Conservation (phyloP, 1,140 invertebrate species). For the Neomicropteryx cornuta region DNA sequence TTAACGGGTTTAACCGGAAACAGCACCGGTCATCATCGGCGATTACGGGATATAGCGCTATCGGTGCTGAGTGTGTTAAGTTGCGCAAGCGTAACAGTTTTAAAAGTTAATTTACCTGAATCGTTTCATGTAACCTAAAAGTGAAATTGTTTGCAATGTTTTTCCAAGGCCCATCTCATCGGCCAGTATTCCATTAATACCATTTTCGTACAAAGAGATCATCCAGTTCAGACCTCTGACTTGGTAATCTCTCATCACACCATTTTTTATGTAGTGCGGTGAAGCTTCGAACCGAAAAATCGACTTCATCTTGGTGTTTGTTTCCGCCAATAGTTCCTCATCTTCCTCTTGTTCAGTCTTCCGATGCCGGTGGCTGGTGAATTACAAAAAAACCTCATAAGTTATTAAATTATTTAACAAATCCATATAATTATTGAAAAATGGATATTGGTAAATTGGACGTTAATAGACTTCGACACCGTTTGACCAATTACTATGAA, state of each 20-base stretch:
- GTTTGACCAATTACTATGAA: too few species aligned
- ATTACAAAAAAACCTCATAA: too few species aligned
- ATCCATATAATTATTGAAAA: too few species aligned
- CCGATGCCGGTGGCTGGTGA: conserved; percentile 81
- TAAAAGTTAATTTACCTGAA: conserved; percentile 63
- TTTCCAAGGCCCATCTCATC: conserved; percentile 99
- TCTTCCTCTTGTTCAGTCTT: conserved; percentile 99
- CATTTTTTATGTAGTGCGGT: conserved; percentile 81
- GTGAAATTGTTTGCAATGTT: conserved; percentile 96
- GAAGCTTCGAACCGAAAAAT: conserved; percentile 86
- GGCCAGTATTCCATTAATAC: conserved; percentile 97
- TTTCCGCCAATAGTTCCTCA: conserved; percentile 90
- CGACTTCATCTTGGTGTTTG: conserved; percentile 60
- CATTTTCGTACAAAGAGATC: conserved; percentile 97
- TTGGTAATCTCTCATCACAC: conserved; percentile 97
- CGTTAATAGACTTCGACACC: too few species aligned
- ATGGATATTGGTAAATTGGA: too few species aligned
- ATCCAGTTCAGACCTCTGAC: conserved; percentile 99
- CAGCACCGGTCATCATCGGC: too few species aligned
- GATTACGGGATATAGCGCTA: too few species aligned
- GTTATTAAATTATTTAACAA: too few species aligned
- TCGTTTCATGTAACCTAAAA: conserved; percentile 98
- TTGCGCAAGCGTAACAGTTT: too few species aligned
- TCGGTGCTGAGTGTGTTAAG: too few species aligned
- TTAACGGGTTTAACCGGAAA: too few species aligned